Base-by-base conservation (phyloP, 2,888 invertebrate genomes). In the Drepana falcataria region DNA sequence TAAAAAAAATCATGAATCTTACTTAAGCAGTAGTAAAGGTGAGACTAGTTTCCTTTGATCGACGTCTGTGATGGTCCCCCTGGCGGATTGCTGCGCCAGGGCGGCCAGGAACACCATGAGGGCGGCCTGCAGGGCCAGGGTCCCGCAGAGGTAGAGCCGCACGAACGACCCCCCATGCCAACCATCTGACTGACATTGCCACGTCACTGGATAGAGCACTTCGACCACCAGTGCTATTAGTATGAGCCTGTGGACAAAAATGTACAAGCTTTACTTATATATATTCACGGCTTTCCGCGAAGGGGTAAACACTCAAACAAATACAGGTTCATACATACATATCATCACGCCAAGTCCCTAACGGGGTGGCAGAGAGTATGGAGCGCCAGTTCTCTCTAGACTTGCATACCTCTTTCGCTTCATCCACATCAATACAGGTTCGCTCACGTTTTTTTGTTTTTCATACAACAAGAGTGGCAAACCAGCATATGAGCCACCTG, bases 21-120 rank as follows among this genome's bases (percentile, higher is more conserved):
- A 95, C 95, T 95, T 95, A 68, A 95, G 73, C 64, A 95, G 93
- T 35, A 96, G 85, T 52, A 96, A 87, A 40, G 94, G 93, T 4
- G 95, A 93, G 7, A 97, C 95, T 68, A 93, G 91, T 69, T 93
- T 92, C 64, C 97, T 91, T 4, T 94, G 93, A 54, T 93, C 92
- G 35, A 94, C 93, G 65, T 96, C 95, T 59, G 95, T 94, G 67
- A 97, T 96, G 59, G 95, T 94, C 37, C 97, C 97, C 68, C 94
- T 92, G 7, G 95, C 94, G 63, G 95, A 95, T 66, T 94, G 93
- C 77, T 93, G 94, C 44, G 95, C 94, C 63, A 95, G 88, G 35
- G 92, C 92, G 48, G 94, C 91, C 59, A 95, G 84, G 44, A 95
- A 87, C 63, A 95, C 77, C 75, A 95, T 92, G 54, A 94, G 92